Evolutionary conservation across 2,888 invertebrate species (phyloP), one percentile per base, ranked within the genome.

Genomic region (Eurytoma adleriae): DNA sequence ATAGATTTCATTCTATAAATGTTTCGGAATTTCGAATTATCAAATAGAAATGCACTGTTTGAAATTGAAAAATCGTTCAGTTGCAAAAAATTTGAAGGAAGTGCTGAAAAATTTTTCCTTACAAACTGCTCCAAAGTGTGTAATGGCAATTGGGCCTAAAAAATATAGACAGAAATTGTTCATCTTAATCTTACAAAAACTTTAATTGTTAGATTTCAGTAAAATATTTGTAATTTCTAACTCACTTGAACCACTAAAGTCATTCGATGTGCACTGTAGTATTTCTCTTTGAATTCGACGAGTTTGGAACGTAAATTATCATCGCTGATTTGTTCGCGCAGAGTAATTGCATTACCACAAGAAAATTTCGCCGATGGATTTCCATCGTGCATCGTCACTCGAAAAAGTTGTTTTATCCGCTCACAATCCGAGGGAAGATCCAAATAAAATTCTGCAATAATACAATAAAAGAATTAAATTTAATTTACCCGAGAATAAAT

Each of bases 221-320:
- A 20, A 10, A 18, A 24, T 13, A 0, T 56, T 40, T 12, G 5
- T 13, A 52, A 69, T 48, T 40, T n/a, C 67, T 4, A 72, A 1
- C 1, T 40, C 10, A 40, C 48, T 92, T 96, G 96, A 20, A 97
- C 93, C 56, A 96, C 95, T 2, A 98, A 91, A 7, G 95, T 97
- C 97, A 98, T 98, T 84, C 96, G 93, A 86, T 97, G 95, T 7
- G 96, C 96, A 50, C 96, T 96, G 88, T 98, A 98, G 89, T 97
- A 95, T 27, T 94, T 91, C 85, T 93, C 92, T 56, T 96, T 92
- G 86, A 97, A 97, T 78, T 95, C 93, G 84, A 96, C 95, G 5
- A 97, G 92, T 1, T 93, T 92, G 27, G 92, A 89, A 86, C 96
- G 94, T 1, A 98, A 91, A 52, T 92, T 92, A 54, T 94, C 94